These are phyloP conservation scores for Drosophila melanogaster DNA, from an alignment of 1,140 invertebrate species.

Conservation along the genomic window Release_6_plus_ISO1_MT NC_004354.4:4597501-4598000, in stretches of 20 bases:
- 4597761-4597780: background rate
- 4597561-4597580: slow-evolving; percentile 48
- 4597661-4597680: background rate
- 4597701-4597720: slow-evolving; percentile 19
- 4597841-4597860: too few relatives aligned
- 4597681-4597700: slow-evolving; percentile 42
- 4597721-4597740: slow-evolving; percentile 40
- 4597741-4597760: background rate
- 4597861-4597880: background rate
- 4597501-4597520: slow-evolving; percentile 55
- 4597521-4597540: slow-evolving; percentile 41
- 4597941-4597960: slow-evolving; percentile 62
- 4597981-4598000: slow-evolving; percentile 70
- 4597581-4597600: slow-evolving; percentile 18
- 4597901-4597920: slow-evolving; percentile 28
- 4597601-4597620: slow-evolving; percentile 54
- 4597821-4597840: background rate
- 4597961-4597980: slow-evolving; percentile 45
- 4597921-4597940: slow-evolving; percentile 72
- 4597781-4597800: too few relatives aligned
- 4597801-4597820: too few relatives aligned
- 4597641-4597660: slow-evolving; percentile 7
- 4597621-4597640: slow-evolving; percentile 20
- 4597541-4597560: slow-evolving; percentile 16
- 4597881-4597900: slow-evolving; percentile 4